Evolutionary conservation across 2,888 invertebrate genomes (phyloP).

Genomic region (Microctonus hyperodae): DNA sequence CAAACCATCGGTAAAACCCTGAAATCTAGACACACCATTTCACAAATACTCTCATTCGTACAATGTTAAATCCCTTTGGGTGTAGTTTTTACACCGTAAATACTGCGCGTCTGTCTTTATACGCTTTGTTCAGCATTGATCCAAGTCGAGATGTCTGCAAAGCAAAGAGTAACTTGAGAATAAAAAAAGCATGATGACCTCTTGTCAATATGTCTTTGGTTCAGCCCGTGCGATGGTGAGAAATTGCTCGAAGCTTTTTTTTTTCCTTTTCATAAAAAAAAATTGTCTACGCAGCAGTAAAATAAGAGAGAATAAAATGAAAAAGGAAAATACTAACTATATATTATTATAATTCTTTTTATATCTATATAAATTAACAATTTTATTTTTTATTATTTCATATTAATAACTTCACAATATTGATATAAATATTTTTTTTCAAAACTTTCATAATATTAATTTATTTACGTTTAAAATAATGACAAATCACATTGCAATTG

Average conservation of each 20-base stretch:
- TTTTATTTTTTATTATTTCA: no score
- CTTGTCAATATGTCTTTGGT: constrained; percentile 27
- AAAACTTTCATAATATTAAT: not conserved
- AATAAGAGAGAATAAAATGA: constrained; percentile 4
- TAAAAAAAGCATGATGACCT: constrained; percentile 32
- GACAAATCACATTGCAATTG: constrained; percentile 12
- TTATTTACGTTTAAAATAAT: not conserved
- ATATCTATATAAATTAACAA: no score
- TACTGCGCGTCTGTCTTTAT: not conserved
- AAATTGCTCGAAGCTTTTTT: constrained; percentile 39
- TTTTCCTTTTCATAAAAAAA: constrained; percentile 11
- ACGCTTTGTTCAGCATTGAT: constrained; percentile 42
- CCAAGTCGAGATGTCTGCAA: constrained; percentile 35
- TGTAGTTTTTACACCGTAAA: constrained; percentile 39
- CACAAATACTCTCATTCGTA: not conserved
- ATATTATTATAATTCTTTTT: no score
- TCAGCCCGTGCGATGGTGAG: constrained; percentile 35
- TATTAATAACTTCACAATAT: no score
- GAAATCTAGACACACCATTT: not conserved
- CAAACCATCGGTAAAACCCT: not conserved
- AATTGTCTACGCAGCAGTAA: constrained; percentile 29
- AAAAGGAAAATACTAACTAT: not conserved
- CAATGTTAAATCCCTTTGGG: constrained; percentile 38
- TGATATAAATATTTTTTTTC: no score
- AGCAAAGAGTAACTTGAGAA: constrained; percentile 19